phyloP scores from a whole-genome alignment of 2,888 invertebrate genomes.

The Noctua janthe region DNA sequence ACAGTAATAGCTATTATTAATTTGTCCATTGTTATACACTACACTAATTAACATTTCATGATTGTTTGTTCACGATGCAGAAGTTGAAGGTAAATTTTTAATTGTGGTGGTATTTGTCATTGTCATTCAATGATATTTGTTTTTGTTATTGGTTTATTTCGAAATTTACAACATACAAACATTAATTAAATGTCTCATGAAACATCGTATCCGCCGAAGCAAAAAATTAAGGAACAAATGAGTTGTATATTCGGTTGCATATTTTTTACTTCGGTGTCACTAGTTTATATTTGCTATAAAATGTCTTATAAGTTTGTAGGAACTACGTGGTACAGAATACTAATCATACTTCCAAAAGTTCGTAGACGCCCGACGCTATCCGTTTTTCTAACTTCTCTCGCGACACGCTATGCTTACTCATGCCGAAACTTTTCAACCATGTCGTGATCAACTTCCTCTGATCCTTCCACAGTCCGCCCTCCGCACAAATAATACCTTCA shows the following conservation, averaged over 20 bases:
- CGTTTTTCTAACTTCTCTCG: constrained; percentile 92
- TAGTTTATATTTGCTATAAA: not conserved
- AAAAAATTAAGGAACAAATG: constrained; percentile 5
- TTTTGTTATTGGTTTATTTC: constrained; percentile 18
- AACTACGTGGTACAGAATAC: constrained; percentile 23
- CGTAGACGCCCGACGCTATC: constrained; percentile 91
- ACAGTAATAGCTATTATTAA: not conserved
- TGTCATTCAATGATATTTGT: constrained; percentile 76
- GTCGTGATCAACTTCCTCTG: constrained; percentile 93
- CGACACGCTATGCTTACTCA: constrained; percentile 91
- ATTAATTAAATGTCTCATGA: constrained; percentile 17
- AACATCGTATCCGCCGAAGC: not conserved
- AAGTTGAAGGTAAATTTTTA: constrained; percentile 65
- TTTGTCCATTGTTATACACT: constrained; percentile 4
- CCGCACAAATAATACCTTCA: constrained; percentile 95
- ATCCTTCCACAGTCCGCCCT: constrained; percentile 95
- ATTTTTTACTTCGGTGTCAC: not conserved
- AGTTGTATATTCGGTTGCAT: not conserved
- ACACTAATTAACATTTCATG: constrained; percentile 32
- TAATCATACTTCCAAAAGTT: constrained; percentile 90
- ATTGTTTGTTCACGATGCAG: constrained; percentile 51
- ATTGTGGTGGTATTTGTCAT: constrained; percentile 73
- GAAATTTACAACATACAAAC: constrained; percentile 19
- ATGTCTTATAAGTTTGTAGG: not conserved
- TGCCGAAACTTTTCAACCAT: constrained; percentile 94